A percentile compares a stretch with the other conserved stretches of the same genome.
phyloP scores from a whole-genome alignment of 2,113 vertebrate genomes.

The Myotis lucifugus region DNA sequence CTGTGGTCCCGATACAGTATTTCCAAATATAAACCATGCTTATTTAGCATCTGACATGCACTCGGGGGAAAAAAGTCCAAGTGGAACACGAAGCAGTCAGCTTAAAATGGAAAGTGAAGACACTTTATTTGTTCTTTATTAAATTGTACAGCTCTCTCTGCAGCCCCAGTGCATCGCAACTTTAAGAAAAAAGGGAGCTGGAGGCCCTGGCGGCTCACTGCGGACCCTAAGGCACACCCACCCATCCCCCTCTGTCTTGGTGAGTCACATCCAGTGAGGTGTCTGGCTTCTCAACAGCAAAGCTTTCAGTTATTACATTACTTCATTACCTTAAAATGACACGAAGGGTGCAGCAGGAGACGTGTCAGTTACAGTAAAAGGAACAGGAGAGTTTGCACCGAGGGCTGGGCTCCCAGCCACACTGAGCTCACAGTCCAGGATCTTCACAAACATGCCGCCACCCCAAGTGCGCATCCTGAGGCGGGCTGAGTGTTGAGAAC shows the following conservation, averaged over 20 bases:
- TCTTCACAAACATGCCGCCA: not conserved
- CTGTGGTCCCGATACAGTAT: not conserved
- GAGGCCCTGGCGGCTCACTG: too few relatives aligned
- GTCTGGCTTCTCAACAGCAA: not conserved
- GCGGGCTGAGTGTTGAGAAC: not conserved
- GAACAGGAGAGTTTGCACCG: too few relatives aligned
- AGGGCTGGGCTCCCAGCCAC: not conserved
- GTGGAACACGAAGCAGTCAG: slow-evolving; percentile 6
- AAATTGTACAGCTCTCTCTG: not conserved
- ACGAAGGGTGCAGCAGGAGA: not conserved
- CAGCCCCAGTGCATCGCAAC: not conserved
- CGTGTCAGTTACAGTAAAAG: accelerated
- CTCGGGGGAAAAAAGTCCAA: slow-evolving; percentile 55
- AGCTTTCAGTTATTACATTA: not conserved
- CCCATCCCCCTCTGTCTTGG: accelerated
- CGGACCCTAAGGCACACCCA: slow-evolving; percentile 34
- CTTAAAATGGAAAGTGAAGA: not conserved
- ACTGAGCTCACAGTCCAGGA: not conserved
- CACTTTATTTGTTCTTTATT: not conserved
- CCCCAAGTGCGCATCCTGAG: not conserved
- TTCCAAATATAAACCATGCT: slow-evolving; percentile 11
- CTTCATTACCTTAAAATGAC: not conserved
- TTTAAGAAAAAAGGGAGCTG: not conserved
- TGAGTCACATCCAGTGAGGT: not conserved
- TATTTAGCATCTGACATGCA: slow-evolving; percentile 56